These are phyloP conservation scores for Protobothrops mucrosquamatus DNA, from an alignment of 2,113 vertebrate genomes.

Conservation along the genomic window DNA sequence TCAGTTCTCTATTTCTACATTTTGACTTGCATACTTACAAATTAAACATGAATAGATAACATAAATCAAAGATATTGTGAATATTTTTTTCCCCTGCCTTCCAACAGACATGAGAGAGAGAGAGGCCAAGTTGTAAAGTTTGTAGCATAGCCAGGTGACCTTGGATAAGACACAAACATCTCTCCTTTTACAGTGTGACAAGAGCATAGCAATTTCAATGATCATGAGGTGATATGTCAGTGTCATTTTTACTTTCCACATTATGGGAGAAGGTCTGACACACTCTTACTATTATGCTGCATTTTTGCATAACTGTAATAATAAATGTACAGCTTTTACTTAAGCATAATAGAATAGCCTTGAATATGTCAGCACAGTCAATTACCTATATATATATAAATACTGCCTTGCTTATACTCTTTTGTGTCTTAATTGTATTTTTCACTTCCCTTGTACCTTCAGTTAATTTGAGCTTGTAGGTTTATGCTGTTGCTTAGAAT, in stretches of 20 bases:
- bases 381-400: neutral
- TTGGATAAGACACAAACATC: neutral
- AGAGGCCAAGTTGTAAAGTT: neutral
- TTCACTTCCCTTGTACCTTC: neutral
- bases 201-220: neutral
- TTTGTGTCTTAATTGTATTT: neutral
- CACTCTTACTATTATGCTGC: neutral
- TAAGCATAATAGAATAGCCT: constrained; percentile 22
- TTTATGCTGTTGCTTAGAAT: neutral
- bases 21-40: neutral
- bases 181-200: neutral
- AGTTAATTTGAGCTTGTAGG: constrained; percentile 4
- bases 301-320: neutral
- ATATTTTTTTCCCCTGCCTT: neutral
- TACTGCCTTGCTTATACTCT: neutral
- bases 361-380: neutral
- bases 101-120: neutral
- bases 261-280: neutral
- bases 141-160: neutral
- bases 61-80: neutral
- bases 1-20: neutral
- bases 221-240: neutral
- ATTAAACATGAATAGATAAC: neutral
- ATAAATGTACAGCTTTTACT: neutral
- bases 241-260: neutral